These are phyloP conservation scores for Metaphire vulgaris DNA, from an alignment of 1,140 invertebrate species.

Conservation along the genomic window DNA sequence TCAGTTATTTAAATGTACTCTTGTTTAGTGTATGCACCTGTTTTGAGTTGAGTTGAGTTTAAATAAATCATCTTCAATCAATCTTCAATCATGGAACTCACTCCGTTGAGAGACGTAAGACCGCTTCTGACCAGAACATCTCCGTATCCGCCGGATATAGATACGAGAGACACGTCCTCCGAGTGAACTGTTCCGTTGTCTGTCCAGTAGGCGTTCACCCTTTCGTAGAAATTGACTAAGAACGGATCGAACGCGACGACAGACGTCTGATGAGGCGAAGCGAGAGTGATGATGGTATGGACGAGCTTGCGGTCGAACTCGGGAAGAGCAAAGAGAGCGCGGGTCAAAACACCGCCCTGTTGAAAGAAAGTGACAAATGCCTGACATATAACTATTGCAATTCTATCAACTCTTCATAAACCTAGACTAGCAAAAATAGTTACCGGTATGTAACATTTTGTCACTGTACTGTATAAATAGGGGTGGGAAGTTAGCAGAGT, in stretches of 20 bases:
- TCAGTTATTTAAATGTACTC: too few relatives aligned
- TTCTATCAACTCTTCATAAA: too few relatives aligned
- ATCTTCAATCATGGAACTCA: too few relatives aligned
- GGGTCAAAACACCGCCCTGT: slow-evolving; percentile 77
- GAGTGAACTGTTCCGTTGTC: neutral
- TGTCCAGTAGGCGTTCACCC: slow-evolving; percentile 47
- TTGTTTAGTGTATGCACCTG: too few relatives aligned
- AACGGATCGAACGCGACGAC: slow-evolving; percentile 62
- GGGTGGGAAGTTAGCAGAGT: too few relatives aligned
- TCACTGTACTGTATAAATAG: too few relatives aligned
- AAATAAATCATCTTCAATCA: too few relatives aligned
- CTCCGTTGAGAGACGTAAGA: slow-evolving; percentile 55
- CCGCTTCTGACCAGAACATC: slow-evolving; percentile 69
- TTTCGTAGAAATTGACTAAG: slow-evolving; percentile 60
- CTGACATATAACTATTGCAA: too few relatives aligned
- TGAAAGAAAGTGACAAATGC: slow-evolving; percentile 34
- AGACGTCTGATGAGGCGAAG: slow-evolving; percentile 64
- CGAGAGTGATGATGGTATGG: slow-evolving; percentile 70
- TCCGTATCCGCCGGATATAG: slow-evolving; percentile 60
- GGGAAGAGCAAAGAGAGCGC: slow-evolving; percentile 63
- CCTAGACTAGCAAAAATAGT: too few relatives aligned
- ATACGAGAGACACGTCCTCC: neutral
- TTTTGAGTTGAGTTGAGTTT: too few relatives aligned
- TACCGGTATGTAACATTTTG: too few relatives aligned
- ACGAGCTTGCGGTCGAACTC: slow-evolving; percentile 58